Conservation (phyloP, 2,888 invertebrate species). For the Drosophila neonasuta region DNA sequence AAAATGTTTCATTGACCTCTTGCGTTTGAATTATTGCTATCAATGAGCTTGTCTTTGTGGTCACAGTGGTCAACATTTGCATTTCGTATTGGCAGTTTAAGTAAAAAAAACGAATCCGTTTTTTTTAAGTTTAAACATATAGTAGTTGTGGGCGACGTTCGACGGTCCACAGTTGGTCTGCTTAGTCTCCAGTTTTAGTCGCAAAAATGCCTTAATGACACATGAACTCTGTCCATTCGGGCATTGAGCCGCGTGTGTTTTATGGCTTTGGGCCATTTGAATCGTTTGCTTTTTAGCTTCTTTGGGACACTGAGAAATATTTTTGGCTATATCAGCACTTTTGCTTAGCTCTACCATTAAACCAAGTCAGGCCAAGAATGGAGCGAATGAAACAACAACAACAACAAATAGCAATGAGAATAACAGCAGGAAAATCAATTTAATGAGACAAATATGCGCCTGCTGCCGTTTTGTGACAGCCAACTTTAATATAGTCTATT, state of each 20-base stretch:
- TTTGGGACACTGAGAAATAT: constrained; percentile 19
- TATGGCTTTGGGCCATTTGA: constrained; percentile 68
- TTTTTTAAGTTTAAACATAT: not conserved
- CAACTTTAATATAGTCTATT: constrained; percentile 72
- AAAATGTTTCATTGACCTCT: not conserved
- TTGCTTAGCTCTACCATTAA: constrained; percentile 43
- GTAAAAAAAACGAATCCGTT: not conserved
- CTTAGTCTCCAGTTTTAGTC: constrained; percentile 36
- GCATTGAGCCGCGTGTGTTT: constrained; percentile 72
- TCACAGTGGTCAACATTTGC: not conserved
- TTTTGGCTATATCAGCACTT: constrained; percentile 63
- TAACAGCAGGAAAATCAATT: constrained; percentile 44
- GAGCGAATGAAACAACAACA: constrained; percentile 3
- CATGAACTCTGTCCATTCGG: constrained; percentile 69
- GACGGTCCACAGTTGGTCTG: constrained; percentile 27
- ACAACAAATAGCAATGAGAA: constrained; percentile 10
- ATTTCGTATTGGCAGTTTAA: not conserved
- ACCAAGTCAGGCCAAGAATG: constrained; percentile 1
- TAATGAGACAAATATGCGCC: constrained; percentile 70
- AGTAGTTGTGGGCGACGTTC: not conserved
- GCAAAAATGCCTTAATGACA: constrained; percentile 64
- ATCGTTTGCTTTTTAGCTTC: constrained; percentile 59
- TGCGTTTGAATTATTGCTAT: not conserved
- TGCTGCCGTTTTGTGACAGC: constrained; percentile 50
- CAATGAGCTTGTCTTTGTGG: not conserved